These are phyloP conservation scores for Megalurothrips usitatus DNA, from an alignment of 2,888 invertebrate genomes.

Conservation along the genomic window DNA sequence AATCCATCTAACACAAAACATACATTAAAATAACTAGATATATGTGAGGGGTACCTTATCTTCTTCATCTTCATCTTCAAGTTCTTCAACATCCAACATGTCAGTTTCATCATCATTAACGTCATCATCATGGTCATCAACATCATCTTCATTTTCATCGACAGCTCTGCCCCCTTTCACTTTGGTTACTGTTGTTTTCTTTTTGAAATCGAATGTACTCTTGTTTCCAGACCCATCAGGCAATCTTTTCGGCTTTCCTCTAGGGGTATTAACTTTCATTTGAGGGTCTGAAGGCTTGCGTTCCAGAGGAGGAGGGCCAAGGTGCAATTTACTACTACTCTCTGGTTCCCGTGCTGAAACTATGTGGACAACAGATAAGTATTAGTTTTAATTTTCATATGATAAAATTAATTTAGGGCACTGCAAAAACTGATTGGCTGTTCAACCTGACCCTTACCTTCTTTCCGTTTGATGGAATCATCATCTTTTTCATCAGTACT, in stretches of 20 bases:
- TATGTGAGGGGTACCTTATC: neutral
- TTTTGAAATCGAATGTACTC: neutral
- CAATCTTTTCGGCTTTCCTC: neutral
- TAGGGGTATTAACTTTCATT: neutral
- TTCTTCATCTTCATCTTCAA: neutral
- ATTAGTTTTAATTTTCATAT: neutral
- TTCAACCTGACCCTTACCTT: neutral
- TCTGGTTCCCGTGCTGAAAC: neutral
- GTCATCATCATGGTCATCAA: neutral
- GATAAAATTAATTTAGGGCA: neutral
- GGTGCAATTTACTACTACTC: neutral
- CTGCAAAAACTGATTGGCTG: neutral
- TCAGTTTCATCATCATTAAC: neutral
- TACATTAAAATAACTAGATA: neutral
- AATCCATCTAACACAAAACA: neutral
- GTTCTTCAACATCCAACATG: neutral
- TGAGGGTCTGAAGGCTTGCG: neutral
- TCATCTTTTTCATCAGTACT: constrained; percentile 34
- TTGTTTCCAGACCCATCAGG: neutral
- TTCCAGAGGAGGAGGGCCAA: neutral
- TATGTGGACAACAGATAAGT: neutral
- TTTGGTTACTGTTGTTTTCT: neutral
- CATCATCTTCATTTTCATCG: neutral
- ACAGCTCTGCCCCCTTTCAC: neutral
- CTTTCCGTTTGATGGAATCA: constrained; percentile 35